phyloP scores from a whole-genome alignment of 1,140 invertebrate species.

The Hermetia illucens region DNA sequence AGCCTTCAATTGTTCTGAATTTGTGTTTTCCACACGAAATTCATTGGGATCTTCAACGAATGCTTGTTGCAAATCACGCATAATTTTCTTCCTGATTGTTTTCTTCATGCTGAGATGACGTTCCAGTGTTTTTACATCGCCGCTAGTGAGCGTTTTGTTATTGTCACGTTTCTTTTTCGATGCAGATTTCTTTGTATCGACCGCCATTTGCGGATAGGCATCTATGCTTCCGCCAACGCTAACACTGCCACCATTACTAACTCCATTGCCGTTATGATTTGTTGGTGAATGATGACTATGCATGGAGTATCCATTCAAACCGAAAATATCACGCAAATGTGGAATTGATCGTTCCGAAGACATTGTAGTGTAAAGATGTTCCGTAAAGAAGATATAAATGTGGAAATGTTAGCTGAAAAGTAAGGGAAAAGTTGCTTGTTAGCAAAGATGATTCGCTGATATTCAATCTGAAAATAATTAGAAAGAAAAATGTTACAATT shows the following conservation, averaged over 20 bases:
- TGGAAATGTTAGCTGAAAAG: no score
- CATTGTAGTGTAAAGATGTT: slow-evolving; percentile 24
- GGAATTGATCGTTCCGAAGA: slow-evolving; percentile 47
- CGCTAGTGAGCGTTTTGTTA: slow-evolving; percentile 44
- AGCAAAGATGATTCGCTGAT: no score
- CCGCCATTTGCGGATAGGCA: slow-evolving; percentile 13
- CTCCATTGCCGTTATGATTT: slow-evolving; percentile 6
- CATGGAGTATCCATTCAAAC: slow-evolving; percentile 32
- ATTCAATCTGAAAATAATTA: no score
- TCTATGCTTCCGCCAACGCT: not conserved
- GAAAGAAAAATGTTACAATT: no score
- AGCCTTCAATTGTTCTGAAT: slow-evolving; percentile 49
- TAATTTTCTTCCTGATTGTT: slow-evolving; percentile 72
- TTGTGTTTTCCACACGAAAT: slow-evolving; percentile 50
- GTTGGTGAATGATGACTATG: slow-evolving; percentile 14
- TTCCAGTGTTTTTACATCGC: slow-evolving; percentile 61
- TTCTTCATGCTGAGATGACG: slow-evolving; percentile 76
- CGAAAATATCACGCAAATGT: slow-evolving; percentile 51
- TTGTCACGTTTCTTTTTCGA: slow-evolving; percentile 44
- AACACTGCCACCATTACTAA: not conserved
- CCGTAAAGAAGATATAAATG: no score
- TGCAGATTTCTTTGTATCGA: slow-evolving; percentile 35
- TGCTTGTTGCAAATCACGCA: slow-evolving; percentile 62
- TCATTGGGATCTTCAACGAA: slow-evolving; percentile 61
- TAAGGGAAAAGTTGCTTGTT: no score